Conservation (phyloP, 2,888 invertebrate species). For the Plebejus melissa region DNA sequence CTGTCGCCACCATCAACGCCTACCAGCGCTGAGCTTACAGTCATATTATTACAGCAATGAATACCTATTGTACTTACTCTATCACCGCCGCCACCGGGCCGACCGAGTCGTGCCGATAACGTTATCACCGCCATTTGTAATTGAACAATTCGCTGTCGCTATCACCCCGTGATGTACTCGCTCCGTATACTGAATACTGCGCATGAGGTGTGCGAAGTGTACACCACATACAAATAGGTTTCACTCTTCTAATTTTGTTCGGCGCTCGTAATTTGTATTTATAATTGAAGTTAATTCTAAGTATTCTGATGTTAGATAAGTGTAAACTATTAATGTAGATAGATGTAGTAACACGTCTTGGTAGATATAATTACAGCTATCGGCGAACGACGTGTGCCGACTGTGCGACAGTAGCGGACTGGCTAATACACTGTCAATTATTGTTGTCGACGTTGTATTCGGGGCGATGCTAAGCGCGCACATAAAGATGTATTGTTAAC, state of each 20-base stretch:
- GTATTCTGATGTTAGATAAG: background rate
- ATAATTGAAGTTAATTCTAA: background rate
- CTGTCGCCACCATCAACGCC: background rate
- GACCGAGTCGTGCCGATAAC: background rate
- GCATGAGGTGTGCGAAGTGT: background rate
- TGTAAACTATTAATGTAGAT: background rate
- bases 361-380: background rate
- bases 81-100: background rate
- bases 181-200: background rate
- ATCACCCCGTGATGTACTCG: background rate
- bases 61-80: background rate
- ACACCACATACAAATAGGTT: constrained; percentile 1
- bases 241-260: constrained; percentile 1
- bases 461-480: background rate
- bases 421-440: background rate
- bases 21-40: background rate
- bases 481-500: background rate
- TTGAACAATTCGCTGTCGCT: background rate
- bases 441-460: background rate
- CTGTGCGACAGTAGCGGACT: background rate
- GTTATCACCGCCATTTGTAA: background rate
- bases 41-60: background rate
- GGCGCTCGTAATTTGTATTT: background rate
- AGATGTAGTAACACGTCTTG: background rate
- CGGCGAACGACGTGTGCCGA: background rate